Evolutionary conservation across 2,113 vertebrate species (phyloP), one percentile per base, ranked within the genome.

Genomic region (Corydoras maculifer): DNA sequence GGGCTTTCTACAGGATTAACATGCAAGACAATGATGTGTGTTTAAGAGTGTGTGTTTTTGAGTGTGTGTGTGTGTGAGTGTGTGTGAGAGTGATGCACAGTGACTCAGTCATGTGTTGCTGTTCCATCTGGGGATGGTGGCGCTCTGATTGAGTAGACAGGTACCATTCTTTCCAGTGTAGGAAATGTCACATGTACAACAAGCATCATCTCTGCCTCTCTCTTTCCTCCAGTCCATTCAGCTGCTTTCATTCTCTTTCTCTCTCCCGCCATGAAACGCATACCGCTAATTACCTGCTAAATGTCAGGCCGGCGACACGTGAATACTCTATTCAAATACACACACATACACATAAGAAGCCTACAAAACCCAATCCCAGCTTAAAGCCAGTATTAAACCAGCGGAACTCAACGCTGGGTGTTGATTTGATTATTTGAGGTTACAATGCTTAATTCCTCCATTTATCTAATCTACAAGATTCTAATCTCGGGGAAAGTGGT

Each of bases 81-180:
- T 75, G 76, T 75, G 71, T 76, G 18, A 48, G 75, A 54, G 74
- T 74, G 84, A 82, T 64, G 78, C 86, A 74, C 84, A 77, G 77
- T 82, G 86, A 89, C 82, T 88, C 89, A 82, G 87, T 87, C 84
- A 82, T 88, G 87, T 86, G 89, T 86, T 89, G 88, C 89, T 90
- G 86, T 85, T 90, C 91, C 91, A 92, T 92, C 89, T 93, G 92
- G 91, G 92, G 92, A 88, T 85, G 71, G 53, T 71, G 81, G 86
- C 84, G 84, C 70, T 75, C 77, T 91, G 93, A 93, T 81, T 85
- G 90, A 92, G 89, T 87, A 92, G 89, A 92, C 91, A 91, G 90
- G 91, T 92, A 91, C 89, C 93, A 92, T 82, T 91, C 89, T 86
- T 78, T 79, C 83, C 88, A 84, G 89, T 82, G 87, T 84, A 89